A percentile compares a stretch with the other conserved stretches of the same genome.
phyloP scores from a whole-genome alignment of 2,888 invertebrate genomes.

The Rhamphomyia laevipes region DNA sequence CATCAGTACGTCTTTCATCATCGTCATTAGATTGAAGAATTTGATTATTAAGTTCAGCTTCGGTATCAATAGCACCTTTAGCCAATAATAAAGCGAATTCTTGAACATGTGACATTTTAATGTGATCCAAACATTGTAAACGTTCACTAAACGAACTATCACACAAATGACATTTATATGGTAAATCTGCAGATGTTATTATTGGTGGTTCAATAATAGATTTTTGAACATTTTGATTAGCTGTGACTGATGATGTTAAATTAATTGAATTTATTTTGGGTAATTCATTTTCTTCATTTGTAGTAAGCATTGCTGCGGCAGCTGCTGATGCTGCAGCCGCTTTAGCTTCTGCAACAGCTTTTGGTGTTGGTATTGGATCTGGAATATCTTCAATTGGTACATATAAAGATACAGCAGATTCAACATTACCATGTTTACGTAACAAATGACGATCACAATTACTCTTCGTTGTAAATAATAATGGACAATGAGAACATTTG shows the following conservation, averaged over 20 bases:
- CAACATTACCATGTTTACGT: conserved; percentile 65
- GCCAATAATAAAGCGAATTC: conserved; percentile 74
- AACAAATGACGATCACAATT: conserved; percentile 92
- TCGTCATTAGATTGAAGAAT: conserved; percentile 33
- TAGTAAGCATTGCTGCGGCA: conserved; percentile 19
- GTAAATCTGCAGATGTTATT: conserved; percentile 49
- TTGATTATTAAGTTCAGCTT: conserved; percentile 31
- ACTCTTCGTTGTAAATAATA: conserved; percentile 92
- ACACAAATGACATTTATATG: conserved; percentile 88
- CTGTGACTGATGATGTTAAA: no score
- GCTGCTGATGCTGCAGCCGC: conserved; percentile 23
- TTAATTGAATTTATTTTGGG: conserved; percentile 27
- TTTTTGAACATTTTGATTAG: conserved; percentile 18
- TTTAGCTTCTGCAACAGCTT: conserved; percentile 33
- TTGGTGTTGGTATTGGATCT: conserved; percentile 33
- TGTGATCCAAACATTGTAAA: conserved; percentile 69
- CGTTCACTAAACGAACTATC: conserved; percentile 75
- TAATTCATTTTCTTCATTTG: neutral
- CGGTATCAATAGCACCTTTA: conserved; percentile 62
- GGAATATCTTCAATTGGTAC: conserved; percentile 40
- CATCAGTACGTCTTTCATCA: conserved; percentile 47
- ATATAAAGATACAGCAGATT: conserved; percentile 36
- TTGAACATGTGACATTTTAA: conserved; percentile 58
- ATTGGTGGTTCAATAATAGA: conserved; percentile 24
- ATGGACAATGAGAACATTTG: conserved; percentile 85